Conservation (phyloP, 1,140 invertebrate species). For the Ericerus pela region DNA sequence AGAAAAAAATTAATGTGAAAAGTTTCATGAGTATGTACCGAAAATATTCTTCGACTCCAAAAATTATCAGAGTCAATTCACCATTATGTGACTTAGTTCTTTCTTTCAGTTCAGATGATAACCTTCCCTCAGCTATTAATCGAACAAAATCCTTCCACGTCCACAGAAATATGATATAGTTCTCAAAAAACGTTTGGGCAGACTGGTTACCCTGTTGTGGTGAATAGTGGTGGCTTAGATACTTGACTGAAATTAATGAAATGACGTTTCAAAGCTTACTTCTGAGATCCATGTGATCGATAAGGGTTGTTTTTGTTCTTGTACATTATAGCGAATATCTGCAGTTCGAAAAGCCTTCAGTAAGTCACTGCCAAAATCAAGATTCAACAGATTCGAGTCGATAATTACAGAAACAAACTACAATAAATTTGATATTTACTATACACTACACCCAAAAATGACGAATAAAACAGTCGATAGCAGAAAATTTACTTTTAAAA, state of each 20-base stretch:
- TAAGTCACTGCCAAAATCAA: slow-evolving; percentile 1
- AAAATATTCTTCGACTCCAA: slow-evolving; percentile 36
- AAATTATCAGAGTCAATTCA: slow-evolving; percentile 31
- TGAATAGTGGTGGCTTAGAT: neutral
- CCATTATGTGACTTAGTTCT: neutral
- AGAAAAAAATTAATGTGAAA: too few species aligned
- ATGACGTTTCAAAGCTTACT: neutral
- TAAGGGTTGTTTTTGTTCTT: neutral
- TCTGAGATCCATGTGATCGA: slow-evolving; percentile 5
- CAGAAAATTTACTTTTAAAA: too few species aligned
- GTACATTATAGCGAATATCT: neutral
- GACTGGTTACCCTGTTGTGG: neutral
- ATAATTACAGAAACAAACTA: slow-evolving; percentile 6
- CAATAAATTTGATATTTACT: neutral
- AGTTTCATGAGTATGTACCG: slow-evolving; percentile 24
- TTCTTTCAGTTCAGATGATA: neutral
- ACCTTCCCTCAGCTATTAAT: too few species aligned
- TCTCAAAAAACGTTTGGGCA: neutral
- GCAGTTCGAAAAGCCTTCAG: neutral
- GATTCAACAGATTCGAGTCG: slow-evolving; percentile 1
- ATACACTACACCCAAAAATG: too few species aligned
- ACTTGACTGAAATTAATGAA: neutral
- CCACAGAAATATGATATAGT: neutral
- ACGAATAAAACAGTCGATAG: too few species aligned
- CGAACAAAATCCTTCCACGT: neutral